Base-by-base conservation (phyloP, 1,140 invertebrate genomes). In the Nomia melanderi region DNA sequence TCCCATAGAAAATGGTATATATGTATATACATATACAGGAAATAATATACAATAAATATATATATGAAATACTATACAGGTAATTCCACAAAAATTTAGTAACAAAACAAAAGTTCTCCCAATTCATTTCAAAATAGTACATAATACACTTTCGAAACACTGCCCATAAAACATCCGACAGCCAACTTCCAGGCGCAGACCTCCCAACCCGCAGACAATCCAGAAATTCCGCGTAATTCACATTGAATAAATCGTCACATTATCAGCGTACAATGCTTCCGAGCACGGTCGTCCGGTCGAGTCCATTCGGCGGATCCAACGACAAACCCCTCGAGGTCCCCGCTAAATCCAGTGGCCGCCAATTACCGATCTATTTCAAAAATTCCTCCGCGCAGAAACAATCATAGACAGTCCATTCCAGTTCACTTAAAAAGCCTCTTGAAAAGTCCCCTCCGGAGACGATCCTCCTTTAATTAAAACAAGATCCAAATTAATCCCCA, bases 401-500 rank as follows among this genome's bases (percentile, higher is more conserved):
- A 76, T 76, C 73, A n/a, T 75, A 47, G 64, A 39, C 65, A 44
- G 25, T n/a, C 29, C 54, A 25, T 77, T 76, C 47, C 50, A 44
- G 44, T 59, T 73, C 54, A 53, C 41, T 56, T 62, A 56, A 41
- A 77, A 77, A 82, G 60, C 47, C 39, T 60, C 60, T 12, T 6
- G 27, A 27, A 36, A 39, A 62, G 63, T 25, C 12, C 56, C 50
- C 56, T 53, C 23, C 44, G 29, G 31, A 69, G 63, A 76, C 62
- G 62, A 54, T 72, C 47, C 50, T 27, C 29, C 41, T 64, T 53
- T 67, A 44, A 82, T 78, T 75, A 76, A 83, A 83, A 79, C 57
- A 78, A 83, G 62, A n/a, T 65, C 77, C 54, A 63, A 83, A 71
- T 83, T 79, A 83, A 83, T 83, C 72, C 71, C 60, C 71, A 76